Base-by-base conservation (phyloP, 2,888 invertebrate genomes). In the Antheraea assamensis region DNA sequence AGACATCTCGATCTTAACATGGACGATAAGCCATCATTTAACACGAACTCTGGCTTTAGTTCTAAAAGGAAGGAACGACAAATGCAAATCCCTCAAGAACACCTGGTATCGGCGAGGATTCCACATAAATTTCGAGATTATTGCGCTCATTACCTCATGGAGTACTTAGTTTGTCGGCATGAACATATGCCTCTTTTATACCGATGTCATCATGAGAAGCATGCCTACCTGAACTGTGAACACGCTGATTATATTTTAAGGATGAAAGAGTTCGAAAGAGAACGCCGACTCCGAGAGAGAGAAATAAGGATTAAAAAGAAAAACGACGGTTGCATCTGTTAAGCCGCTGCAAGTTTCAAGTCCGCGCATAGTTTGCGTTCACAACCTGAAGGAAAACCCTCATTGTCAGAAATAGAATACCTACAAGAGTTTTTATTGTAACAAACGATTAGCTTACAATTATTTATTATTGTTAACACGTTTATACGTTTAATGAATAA, bases 101-200 rank as follows among this genome's bases (percentile, higher is more conserved):
- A 98, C 86, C 95, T 98, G 94, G 94, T 95, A 80, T 97, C 98
- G 0, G 97, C 97, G 0, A 96, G 96, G 84, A 87, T 99, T 58
- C 96, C 96, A 0, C 83, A 95, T 0, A 87, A 95, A 19, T 92
- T 95, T 72, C 95, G 98, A 72, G 98, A 98, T 87, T 99, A 97
- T 85, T 99, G 99, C 90, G 97, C 98, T 13, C 97, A 98, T 87
- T 86, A 94, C 47, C 92, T 96, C 52, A 83, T 99, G 19, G 93
- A 96, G 52, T 96, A 96, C 80, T 92, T 95, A 77, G 91, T 95
- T 15, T 99, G 99, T 86, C 94, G 97, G 73, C 93, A 95, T 73
- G 95, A 97, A 73, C 90, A 96, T 42, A 96, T 95, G 85, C 98
- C 98, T 0, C 96, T 95, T 68, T 83, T 96, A 0, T 95, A 95